These are phyloP conservation scores for Temnothorax ravouxi DNA, from an alignment of 2,888 invertebrate species.

Conservation along the genomic window DNA sequence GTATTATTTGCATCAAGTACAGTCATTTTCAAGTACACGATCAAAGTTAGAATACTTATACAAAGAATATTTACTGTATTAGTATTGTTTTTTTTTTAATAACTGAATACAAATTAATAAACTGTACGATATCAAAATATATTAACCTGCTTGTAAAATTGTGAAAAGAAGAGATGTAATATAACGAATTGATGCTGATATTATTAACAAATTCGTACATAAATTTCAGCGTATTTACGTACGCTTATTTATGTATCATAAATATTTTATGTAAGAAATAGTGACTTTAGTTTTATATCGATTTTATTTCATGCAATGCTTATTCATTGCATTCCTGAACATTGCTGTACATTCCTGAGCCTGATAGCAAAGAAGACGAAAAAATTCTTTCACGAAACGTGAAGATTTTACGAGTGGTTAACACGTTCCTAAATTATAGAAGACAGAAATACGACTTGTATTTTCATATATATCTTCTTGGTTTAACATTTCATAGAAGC, in stretches of 20 bases:
- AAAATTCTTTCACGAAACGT: not conserved
- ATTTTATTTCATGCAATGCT: not conserved
- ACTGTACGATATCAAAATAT: not conserved
- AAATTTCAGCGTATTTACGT: not conserved
- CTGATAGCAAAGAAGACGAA: not conserved
- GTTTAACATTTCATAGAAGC: not conserved
- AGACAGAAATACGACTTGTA: not conserved
- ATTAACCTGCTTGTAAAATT: not conserved
- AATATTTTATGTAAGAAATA: slow-evolving; percentile 10
- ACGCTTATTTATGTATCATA: not conserved
- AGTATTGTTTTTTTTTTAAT: not conserved
- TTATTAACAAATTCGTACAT: not conserved
- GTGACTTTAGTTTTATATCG: not conserved
- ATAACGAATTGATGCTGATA: not conserved
- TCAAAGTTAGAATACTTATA: not conserved
- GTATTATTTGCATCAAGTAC: slow-evolving; percentile 16
- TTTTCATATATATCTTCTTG: slow-evolving; percentile 3
- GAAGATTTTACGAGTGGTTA: slow-evolving; percentile 15
- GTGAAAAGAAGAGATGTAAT: not conserved
- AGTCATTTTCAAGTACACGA: slow-evolving; percentile 16
- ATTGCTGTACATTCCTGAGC: slow-evolving; percentile 22
- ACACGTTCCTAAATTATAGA: not conserved
- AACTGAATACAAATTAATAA: slow-evolving; percentile 8
- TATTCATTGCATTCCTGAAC: not conserved
- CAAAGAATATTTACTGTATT: slow-evolving; percentile 8